Evolutionary conservation across 2,113 vertebrate genomes (phyloP).

Genomic region (Gavialis gangeticus): DNA sequence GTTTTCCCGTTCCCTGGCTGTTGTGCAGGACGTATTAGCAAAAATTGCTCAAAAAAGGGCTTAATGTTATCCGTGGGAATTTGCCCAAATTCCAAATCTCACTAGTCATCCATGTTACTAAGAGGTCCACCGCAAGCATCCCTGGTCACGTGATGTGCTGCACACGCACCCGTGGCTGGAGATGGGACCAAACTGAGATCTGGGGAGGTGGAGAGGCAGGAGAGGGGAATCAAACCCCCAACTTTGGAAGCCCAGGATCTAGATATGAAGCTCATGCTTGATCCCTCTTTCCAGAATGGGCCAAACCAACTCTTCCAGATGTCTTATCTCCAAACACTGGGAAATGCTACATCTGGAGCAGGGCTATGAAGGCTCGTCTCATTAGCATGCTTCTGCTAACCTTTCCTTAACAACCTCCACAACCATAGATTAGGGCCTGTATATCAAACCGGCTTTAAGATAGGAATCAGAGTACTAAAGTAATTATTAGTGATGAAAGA

Average conservation of each 20-base stretch:
- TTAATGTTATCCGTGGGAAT: neutral
- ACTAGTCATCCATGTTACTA: neutral
- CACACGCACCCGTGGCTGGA: neutral
- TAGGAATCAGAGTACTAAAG: neutral
- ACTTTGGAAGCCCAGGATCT: fast-evolving
- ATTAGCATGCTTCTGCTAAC: fast-evolving
- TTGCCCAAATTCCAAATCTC: slow-evolving; percentile 3
- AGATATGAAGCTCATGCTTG: neutral
- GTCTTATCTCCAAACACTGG: neutral
- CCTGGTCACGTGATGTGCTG: neutral
- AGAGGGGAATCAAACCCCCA: neutral
- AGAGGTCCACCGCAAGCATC: fast-evolving
- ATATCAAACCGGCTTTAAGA: neutral
- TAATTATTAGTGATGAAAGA: neutral
- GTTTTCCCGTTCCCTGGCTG: slow-evolving; percentile 17
- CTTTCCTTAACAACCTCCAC: neutral
- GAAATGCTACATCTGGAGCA: neutral
- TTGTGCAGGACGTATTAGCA: neutral
- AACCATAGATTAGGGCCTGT: neutral
- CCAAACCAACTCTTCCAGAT: neutral
- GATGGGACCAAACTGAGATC: neutral
- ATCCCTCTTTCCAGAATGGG: neutral
- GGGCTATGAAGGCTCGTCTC: fast-evolving
- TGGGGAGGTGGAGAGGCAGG: too few relatives aligned
- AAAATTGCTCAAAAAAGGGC: neutral